These are phyloP conservation scores for Pogona vitticeps DNA, from an alignment of 2,113 vertebrate genomes.

Conservation along the genomic window DNA sequence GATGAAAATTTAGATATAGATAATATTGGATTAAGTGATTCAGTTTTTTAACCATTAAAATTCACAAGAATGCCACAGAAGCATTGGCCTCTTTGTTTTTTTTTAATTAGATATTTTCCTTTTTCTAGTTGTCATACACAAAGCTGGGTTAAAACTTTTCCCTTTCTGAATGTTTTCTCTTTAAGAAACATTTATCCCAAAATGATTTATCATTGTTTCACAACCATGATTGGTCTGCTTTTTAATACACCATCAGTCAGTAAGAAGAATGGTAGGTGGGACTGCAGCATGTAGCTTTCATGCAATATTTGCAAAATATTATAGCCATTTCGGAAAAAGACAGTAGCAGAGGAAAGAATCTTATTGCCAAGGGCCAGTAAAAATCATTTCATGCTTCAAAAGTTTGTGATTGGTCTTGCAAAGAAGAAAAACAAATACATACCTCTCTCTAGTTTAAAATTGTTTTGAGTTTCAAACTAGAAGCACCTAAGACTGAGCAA, in stretches of 20 bases:
- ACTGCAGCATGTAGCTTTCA: constrained; percentile 76
- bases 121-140: constrained; percentile 47
- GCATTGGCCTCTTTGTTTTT: no score
- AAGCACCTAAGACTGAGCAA: constrained; percentile 62
- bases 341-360: constrained; percentile 75
- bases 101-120: no score
- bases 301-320: constrained; percentile 80
- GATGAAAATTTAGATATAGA: not conserved
- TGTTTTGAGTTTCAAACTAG: constrained; percentile 74
- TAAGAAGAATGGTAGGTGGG: constrained; percentile 74
- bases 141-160: constrained; percentile 48
- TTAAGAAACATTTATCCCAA: constrained; percentile 60
- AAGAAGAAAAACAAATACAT: constrained; percentile 21
- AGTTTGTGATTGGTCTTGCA: constrained; percentile 76
- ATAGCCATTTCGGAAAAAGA: constrained; percentile 77
- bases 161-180: constrained; percentile 63
- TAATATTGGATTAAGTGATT: not conserved
- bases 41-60: constrained; percentile 24
- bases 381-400: constrained; percentile 86
- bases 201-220: constrained; percentile 72
- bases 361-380: constrained; percentile 74
- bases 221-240: constrained; percentile 75
- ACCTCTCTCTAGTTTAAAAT: constrained; percentile 68
- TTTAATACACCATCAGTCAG: constrained; percentile 79
- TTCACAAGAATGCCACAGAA: constrained; percentile 44